Evolutionary conservation across 2,797 vertebrate genomes (phyloP).

Genomic region (Falco cherrug): DNA sequence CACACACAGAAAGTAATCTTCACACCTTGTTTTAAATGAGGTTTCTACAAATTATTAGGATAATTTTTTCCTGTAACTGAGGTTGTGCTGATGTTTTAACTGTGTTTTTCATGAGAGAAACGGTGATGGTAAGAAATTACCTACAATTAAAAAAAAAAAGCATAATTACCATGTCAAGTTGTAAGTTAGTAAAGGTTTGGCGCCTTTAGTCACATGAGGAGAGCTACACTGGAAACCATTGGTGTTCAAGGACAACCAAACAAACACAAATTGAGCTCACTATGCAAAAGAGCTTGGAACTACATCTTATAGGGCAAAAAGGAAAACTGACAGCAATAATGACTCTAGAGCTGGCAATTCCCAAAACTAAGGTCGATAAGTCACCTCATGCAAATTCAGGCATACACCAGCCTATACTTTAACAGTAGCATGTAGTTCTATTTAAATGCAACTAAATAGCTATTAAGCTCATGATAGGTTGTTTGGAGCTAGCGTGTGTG

Average conservation of each 20-base stretch:
- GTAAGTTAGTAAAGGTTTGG: background rate
- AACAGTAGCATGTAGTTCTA: background rate
- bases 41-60: background rate
- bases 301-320: background rate
- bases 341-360: background rate
- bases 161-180: background rate
- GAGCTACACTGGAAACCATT: background rate
- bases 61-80: background rate
- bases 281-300: background rate
- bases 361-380: no score
- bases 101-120: background rate
- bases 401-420: background rate
- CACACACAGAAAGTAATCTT: background rate
- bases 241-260: background rate
- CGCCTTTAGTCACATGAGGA: background rate
- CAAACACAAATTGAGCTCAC: background rate
- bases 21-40: background rate
- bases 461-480: background rate
- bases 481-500: background rate
- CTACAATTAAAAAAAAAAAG: background rate
- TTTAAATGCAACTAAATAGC: background rate
- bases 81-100: background rate
- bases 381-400: background rate
- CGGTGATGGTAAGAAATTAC: background rate
- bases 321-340: background rate